Base-by-base conservation (phyloP, 2,113 vertebrate genomes). In the Struthidea cinerea region DNA sequence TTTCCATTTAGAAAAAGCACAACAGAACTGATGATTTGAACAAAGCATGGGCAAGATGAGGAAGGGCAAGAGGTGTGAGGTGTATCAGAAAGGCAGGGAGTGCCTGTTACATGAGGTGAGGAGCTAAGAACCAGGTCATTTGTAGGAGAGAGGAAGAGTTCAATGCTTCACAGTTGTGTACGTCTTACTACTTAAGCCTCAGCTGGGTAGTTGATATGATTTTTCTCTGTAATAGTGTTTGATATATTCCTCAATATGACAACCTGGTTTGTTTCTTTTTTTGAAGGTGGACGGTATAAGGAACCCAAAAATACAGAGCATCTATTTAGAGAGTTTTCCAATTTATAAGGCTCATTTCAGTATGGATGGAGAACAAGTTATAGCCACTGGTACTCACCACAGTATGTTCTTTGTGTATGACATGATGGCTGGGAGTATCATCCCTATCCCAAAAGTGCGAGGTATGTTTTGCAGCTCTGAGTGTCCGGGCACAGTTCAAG, bases 331-430 rank as follows among this genome's bases (percentile, higher is more conserved):
- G 86, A 97, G 95, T 5, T 99, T 99, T 97, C 99, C 99, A 1
- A 93, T 99, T 75, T 98, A 98, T 93, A 98, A 98, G 47, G 99
- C 99, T 46, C 91, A 30, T 60, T 99, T 99, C 96, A 99, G 98
- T 81, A 80, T 94, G 22, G 98, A 98, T 63, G 99, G 99, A 11
- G 98, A 99, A 56, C 97, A 98, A 64, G 98, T 99, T 95, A 98
- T 99, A 92, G 99, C 99, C 73, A 99, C 99, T 6, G 98, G 99
- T 55, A 86, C 97, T 46, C 98, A 87, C 65, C 99, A 99, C 94
- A 99, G 98, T 65, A 97, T 99, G 96, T 99, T 99, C 97, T 99
- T 99, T 94, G 95, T 99, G 69, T 99, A 99, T 67, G 98, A 99
- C 94, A 99, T 99, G 99, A 98, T 99, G 97, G 98, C 97, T 95